Conservation (phyloP, 2,888 invertebrate species). For the Drosophila peninsularis region DNA sequence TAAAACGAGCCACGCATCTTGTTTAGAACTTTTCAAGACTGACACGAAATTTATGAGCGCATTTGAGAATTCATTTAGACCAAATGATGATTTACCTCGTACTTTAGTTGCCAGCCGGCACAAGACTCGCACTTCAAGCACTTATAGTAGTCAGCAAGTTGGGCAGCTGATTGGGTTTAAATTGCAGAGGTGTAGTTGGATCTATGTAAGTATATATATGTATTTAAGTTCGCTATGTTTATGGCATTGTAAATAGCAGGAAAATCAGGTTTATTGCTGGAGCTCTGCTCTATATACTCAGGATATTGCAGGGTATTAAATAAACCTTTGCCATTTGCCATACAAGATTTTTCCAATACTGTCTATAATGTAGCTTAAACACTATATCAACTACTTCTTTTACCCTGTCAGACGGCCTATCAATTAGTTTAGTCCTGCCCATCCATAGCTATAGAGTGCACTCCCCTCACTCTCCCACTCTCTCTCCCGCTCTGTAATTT, state of each 20-base stretch:
- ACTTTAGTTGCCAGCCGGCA: constrained; percentile 13
- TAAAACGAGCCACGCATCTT: constrained; percentile 54
- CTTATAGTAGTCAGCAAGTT: constrained; percentile 37
- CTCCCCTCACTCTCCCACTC: not conserved
- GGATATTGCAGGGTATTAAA: no score
- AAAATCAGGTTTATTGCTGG: not conserved
- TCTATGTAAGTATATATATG: not conserved
- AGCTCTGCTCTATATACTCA: no score
- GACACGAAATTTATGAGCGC: constrained; percentile 52
- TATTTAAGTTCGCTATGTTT: constrained; percentile 5
- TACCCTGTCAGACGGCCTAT: not conserved
- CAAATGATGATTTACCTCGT: constrained; percentile 45
- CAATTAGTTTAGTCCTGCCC: constrained; percentile 5
- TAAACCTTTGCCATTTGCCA: no score
- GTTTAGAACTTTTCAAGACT: constrained; percentile 51
- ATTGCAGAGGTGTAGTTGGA: constrained; percentile 28
- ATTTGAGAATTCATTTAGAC: constrained; percentile 49
- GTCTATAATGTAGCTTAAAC: not conserved
- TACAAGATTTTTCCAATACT: no score
- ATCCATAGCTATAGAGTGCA: not conserved
- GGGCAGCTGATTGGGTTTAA: constrained; percentile 20
- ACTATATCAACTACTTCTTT: not conserved
- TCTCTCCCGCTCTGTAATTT: constrained; percentile 55
- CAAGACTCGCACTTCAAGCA: constrained; percentile 7
- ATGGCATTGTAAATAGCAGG: constrained; percentile 6